Evolutionary conservation across 2,888 invertebrate species (phyloP).

Genomic region (Drosophila stalkeri): DNA sequence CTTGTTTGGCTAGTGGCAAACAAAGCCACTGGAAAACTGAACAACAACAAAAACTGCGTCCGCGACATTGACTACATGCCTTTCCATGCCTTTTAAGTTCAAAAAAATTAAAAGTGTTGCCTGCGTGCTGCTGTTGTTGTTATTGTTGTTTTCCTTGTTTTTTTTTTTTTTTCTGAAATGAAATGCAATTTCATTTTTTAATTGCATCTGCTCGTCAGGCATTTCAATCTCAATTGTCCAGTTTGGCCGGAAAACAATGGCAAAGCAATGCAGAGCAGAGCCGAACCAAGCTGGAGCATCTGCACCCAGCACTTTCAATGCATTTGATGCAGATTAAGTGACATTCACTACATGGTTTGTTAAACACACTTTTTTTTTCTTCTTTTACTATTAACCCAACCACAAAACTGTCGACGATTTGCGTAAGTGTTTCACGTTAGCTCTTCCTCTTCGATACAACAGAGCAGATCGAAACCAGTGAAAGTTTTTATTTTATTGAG

Average conservation of each 20-base stretch:
- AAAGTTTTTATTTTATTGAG: constrained; percentile 79
- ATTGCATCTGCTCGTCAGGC: constrained; percentile 48
- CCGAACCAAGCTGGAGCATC: background rate
- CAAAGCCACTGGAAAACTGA: constrained; percentile 50
- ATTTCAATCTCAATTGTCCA: constrained; percentile 38
- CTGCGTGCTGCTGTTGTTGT: constrained; percentile 9
- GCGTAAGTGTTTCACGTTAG: constrained; percentile 33
- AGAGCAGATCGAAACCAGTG: constrained; percentile 72
- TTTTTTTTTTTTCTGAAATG: constrained; percentile 48
- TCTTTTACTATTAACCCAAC: constrained; percentile 1
- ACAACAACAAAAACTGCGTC: constrained; percentile 27
- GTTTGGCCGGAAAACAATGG: constrained; percentile 28
- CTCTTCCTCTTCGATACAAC: constrained; percentile 39
- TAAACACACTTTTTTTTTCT: background rate
- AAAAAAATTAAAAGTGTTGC: constrained; percentile 67
- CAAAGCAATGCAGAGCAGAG: background rate
- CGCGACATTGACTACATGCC: constrained; percentile 43
- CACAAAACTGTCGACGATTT: constrained; percentile 39
- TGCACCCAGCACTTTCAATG: background rate
- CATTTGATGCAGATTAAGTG: constrained; percentile 23
- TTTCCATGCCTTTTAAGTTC: constrained; percentile 32
- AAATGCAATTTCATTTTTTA: constrained; percentile 76
- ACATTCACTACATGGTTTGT: constrained; percentile 29
- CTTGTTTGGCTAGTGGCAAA: constrained; percentile 40
- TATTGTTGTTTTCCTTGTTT: constrained; percentile 1